phyloP scores from a whole-genome alignment of 2,888 invertebrate species.

The Oeneis ivallda region DNA sequence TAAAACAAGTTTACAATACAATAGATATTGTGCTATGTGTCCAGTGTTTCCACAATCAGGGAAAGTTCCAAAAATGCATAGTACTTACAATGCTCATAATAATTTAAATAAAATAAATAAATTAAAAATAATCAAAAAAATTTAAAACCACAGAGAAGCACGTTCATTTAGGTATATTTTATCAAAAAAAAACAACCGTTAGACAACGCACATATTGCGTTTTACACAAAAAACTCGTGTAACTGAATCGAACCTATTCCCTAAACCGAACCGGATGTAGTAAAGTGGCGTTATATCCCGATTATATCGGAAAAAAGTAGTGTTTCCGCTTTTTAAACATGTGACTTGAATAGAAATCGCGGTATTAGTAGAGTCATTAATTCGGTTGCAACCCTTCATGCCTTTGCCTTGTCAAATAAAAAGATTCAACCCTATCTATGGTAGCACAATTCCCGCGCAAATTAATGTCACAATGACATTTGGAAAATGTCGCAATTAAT shows the following conservation, averaged over 20 bases:
- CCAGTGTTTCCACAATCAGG: too few species aligned
- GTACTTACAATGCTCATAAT: too few species aligned
- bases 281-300: slow-evolving; percentile 61
- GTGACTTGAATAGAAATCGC: slow-evolving; percentile 69
- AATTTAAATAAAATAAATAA: neutral
- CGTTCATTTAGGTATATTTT: too few species aligned
- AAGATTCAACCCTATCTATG: slow-evolving; percentile 63
- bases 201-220: slow-evolving; percentile 3
- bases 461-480: slow-evolving; percentile 66
- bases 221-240: slow-evolving; percentile 23
- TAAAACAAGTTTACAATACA: too few species aligned
- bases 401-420: slow-evolving; percentile 40
- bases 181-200: slow-evolving; percentile 27
- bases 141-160: neutral
- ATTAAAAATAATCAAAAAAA: neutral
- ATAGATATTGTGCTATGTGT: too few species aligned
- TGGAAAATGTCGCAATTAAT: slow-evolving; percentile 53
- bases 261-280: slow-evolving; percentile 56
- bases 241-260: slow-evolving; percentile 35
- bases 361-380: slow-evolving; percentile 57
- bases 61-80: too few species aligned
- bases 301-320: slow-evolving; percentile 59
- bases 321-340: slow-evolving; percentile 62
- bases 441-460: slow-evolving; percentile 59
- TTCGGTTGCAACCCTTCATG: slow-evolving; percentile 40